Conservation (phyloP, 1,140 invertebrate species). For the Episyrphus balteatus region DNA sequence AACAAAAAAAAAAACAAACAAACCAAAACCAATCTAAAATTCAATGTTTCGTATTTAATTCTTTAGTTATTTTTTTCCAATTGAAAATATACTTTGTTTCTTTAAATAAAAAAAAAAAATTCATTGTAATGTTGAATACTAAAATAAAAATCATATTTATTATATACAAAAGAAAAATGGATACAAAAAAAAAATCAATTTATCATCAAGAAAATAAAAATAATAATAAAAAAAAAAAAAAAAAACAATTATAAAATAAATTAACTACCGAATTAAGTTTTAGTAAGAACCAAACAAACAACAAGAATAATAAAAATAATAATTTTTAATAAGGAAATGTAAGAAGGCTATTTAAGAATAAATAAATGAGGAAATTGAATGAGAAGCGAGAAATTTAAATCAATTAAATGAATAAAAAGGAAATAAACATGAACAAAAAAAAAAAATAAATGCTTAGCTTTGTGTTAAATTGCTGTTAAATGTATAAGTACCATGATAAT, state of each 20-base stretch:
- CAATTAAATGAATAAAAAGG: conserved; percentile 6
- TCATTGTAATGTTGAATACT: not conserved
- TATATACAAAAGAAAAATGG: not conserved
- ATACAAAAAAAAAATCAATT: conserved; percentile 15
- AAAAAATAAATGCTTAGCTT: conserved; percentile 28
- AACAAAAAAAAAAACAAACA: too few relatives aligned
- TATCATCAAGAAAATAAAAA: conserved; percentile 17
- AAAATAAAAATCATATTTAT: not conserved
- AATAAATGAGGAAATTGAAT: not conserved
- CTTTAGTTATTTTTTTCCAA: too few relatives aligned
- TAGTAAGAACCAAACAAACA: not conserved
- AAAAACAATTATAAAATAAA: conserved; percentile 7
- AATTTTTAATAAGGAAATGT: not conserved
- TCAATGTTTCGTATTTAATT: too few relatives aligned
- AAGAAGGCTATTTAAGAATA: not conserved
- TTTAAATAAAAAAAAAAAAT: too few relatives aligned
- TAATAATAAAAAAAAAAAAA: not conserved
- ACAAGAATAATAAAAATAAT: not conserved
- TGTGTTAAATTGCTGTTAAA: conserved; percentile 38
- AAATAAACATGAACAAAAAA: conserved; percentile 10
- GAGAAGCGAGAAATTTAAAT: not conserved
- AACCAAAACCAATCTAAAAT: too few relatives aligned
- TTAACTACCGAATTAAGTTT: conserved; percentile 6
- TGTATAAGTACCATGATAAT: conserved; percentile 30
- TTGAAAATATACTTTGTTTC: too few relatives aligned